Base-by-base conservation (phyloP, 2,113 vertebrate species). In the Tautogolabrus adspersus region DNA sequence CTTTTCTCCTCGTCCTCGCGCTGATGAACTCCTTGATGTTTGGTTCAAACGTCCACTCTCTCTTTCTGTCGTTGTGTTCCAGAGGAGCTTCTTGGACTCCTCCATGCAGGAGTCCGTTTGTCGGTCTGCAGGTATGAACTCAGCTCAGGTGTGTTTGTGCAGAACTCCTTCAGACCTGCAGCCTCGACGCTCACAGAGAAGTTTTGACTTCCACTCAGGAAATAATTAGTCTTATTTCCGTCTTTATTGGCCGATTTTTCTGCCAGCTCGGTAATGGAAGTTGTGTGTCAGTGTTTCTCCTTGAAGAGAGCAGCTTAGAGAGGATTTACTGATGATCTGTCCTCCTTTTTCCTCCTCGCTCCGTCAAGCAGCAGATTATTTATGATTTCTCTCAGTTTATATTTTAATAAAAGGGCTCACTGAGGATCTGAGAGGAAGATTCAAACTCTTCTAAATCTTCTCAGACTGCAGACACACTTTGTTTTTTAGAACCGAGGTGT, bases 191-290 rank as follows among this genome's bases (percentile, higher is more conserved):
- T 54, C 72, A 75, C 22, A 67, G 65, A 90, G 85, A 83, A 87
- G 63, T 64, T 88, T 89, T 62, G 54, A 84, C 77, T 91, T 75
- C 87, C 76, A 92, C 90, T 90, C 88, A 90, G 85, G 89, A 93
- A 94, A 86, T 91, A 92, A 93, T 92, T 88, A 89, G 65, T 83
- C 75, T 90, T 63, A 85, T 89, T 91, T 93, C 84, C 80, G 80
- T 23, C 76, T 72, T 75, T 71, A 70, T 63, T 90, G 78, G 83
- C 81, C 6, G 38, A 10, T 9, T 22, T 75, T 82, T 85, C 73
- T 87, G 67, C 86, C 84, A 82, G 47, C 57, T 66, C 63, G 42
- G 87, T 92, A 79, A 87, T 89, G 90, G 87, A 92, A 90, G 79
- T 58, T 92, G 78, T 88, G 83, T 89, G 85, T 94, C 88, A 93